Evolutionary conservation across 2,888 invertebrate species (phyloP).

Genomic region (Epirrita christyi): DNA sequence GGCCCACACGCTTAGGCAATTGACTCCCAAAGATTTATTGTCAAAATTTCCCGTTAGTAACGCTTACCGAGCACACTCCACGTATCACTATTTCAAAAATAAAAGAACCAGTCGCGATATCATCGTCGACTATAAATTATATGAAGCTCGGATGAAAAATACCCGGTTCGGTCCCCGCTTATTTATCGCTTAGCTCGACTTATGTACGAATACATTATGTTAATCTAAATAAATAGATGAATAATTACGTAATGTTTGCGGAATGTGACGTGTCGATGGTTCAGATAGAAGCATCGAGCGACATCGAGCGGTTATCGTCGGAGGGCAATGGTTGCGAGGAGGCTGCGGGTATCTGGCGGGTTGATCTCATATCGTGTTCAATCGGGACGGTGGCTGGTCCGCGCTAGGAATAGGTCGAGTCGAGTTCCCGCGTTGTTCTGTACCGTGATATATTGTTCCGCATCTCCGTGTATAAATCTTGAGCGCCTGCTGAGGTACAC

Average conservation of each 20-base stretch:
- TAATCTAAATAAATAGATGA: conserved; percentile 65
- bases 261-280: conserved; percentile 32
- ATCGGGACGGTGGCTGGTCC: conserved; percentile 78
- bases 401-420: conserved; percentile 82
- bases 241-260: conserved; percentile 50
- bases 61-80: conserved; percentile 82
- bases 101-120: conserved; percentile 84
- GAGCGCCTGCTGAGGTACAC: conserved; percentile 85
- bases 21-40: conserved; percentile 82
- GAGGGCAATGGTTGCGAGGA: conserved; percentile 55
- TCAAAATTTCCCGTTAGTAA: conserved; percentile 84
- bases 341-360: conserved; percentile 62
- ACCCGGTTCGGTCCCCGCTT: conserved; percentile 77
- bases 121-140: conserved; percentile 83
- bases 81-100: conserved; percentile 84
- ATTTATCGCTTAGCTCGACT: conserved; percentile 75
- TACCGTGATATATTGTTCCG: conserved; percentile 82
- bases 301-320: conserved; percentile 50
- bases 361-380: conserved; percentile 76
- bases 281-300: conserved; percentile 41
- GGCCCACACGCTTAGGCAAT: conserved; percentile 84
- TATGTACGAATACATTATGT: conserved; percentile 74
- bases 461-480: conserved; percentile 83
- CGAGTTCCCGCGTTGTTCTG: conserved; percentile 80
- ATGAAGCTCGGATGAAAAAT: conserved; percentile 81